phyloP scores from a whole-genome alignment of 2,797 vertebrate genomes.

The Peromyscus nudipes region DNA sequence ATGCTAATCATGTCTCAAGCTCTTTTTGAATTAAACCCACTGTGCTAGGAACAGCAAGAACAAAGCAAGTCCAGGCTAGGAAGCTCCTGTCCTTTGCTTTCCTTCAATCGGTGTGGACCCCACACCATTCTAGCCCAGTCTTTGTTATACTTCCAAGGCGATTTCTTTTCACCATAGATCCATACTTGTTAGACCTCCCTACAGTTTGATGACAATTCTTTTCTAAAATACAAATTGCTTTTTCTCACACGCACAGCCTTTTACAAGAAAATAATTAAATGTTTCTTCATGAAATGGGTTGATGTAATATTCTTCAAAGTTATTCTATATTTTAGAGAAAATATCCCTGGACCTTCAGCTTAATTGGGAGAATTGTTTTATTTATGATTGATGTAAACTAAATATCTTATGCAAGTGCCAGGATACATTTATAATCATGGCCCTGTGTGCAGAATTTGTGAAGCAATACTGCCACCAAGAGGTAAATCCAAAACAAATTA shows the following conservation, averaged over 20 bases:
- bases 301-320: slow-evolving; percentile 57
- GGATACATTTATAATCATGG: slow-evolving; percentile 4
- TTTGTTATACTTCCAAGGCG: slow-evolving; percentile 47
- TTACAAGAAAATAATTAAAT: slow-evolving; percentile 61
- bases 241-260: background rate
- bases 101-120: background rate
- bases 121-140: background rate
- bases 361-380: slow-evolving; percentile 75
- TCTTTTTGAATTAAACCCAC: slow-evolving; percentile 70
- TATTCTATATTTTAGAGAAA: slow-evolving; percentile 62
- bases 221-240: slow-evolving; percentile 64
- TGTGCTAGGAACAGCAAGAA: slow-evolving; percentile 52
- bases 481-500: slow-evolving; percentile 42
- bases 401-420: slow-evolving; percentile 31
- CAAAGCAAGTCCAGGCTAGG: slow-evolving; percentile 11
- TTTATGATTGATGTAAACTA: slow-evolving; percentile 66
- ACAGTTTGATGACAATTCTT: slow-evolving; percentile 55
- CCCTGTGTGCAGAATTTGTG: background rate
- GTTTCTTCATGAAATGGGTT: slow-evolving; percentile 56
- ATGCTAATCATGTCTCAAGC: slow-evolving; percentile 75
- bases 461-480: slow-evolving; percentile 84
- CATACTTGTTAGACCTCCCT: background rate
- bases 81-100: slow-evolving; percentile 47
- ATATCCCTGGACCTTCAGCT: slow-evolving; percentile 58
- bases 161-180: slow-evolving; percentile 39